A percentile compares a stretch with the other conserved stretches of the same genome.
Evolutionary conservation across 1,140 invertebrate species (phyloP).

Genomic region (Eufriesea mexicana): DNA sequence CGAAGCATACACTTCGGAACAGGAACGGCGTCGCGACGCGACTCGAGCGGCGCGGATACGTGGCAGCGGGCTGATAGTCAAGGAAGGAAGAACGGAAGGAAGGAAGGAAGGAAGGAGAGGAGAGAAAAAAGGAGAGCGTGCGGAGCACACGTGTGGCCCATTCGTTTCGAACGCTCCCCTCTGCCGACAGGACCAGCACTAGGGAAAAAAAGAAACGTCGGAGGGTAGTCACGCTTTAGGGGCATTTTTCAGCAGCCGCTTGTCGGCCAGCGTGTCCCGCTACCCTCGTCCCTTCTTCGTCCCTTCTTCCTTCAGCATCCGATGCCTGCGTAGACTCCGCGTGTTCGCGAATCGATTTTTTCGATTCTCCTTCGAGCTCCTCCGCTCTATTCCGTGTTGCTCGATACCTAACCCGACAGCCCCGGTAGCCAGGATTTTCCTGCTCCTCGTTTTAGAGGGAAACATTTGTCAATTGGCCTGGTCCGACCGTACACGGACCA

Average conservation of each 20-base stretch:
- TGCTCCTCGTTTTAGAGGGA: conserved; percentile 1
- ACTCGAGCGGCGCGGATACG: background rate
- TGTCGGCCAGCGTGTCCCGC: conserved; percentile 59
- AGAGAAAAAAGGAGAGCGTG: conserved; percentile 46
- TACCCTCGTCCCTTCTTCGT: conserved; percentile 7
- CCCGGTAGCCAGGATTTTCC: background rate
- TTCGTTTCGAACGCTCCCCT: conserved; percentile 60
- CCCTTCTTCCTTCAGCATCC: conserved; percentile 21
- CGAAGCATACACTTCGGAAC: too few relatives aligned
- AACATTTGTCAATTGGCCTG: conserved; percentile 24
- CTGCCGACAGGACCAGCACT: conserved; percentile 33
- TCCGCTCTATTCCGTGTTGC: background rate
- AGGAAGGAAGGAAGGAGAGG: conserved; percentile 11
- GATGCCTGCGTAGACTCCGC: conserved; percentile 47
- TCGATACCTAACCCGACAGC: too few relatives aligned
- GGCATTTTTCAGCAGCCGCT: conserved; percentile 65
- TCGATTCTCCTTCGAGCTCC: background rate
- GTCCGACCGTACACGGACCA: too few relatives aligned
- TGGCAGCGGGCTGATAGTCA: background rate
- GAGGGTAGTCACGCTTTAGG: conserved; percentile 64
- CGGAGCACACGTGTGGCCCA: conserved; percentile 63
- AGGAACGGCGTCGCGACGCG: too few relatives aligned
- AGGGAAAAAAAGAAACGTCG: conserved; percentile 9
- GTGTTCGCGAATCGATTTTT: conserved; percentile 19
- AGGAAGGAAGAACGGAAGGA: conserved; percentile 37